These are phyloP conservation scores for Zenarchopterus dispar DNA, from an alignment of 2,797 vertebrate species.

Conservation along the genomic window DNA sequence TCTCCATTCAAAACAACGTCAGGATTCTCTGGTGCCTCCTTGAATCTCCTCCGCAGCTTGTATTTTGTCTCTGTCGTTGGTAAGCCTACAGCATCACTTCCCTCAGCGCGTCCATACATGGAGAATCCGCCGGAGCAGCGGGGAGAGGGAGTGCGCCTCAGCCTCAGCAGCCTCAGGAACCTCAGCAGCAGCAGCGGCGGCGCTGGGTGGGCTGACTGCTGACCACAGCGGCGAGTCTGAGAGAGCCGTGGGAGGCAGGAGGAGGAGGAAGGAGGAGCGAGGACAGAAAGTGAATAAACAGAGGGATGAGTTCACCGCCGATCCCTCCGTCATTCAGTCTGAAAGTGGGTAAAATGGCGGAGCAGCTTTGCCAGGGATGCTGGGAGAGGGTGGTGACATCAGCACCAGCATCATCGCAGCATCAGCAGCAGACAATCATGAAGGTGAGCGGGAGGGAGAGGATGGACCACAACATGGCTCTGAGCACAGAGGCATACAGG, in stretches of 20 bases:
- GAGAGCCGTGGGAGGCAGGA: constrained; percentile 32
- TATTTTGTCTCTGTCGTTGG: constrained; percentile 24
- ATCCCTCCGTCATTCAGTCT: constrained; percentile 32
- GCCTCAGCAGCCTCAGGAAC: constrained; percentile 45
- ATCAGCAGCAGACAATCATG: neutral
- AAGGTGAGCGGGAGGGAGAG: neutral
- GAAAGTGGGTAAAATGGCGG: constrained; percentile 75
- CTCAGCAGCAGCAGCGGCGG: constrained; percentile 33
- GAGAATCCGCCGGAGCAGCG: constrained; percentile 62
- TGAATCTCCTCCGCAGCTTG: constrained; percentile 27
- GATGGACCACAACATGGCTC: neutral
- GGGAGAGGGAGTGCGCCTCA: constrained; percentile 21
- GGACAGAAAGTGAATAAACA: constrained; percentile 24
- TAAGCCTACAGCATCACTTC: constrained; percentile 71
- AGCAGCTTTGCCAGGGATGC: constrained; percentile 70
- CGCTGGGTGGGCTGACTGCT: constrained; percentile 34
- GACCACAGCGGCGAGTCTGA: constrained; percentile 62
- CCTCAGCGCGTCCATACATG: constrained; percentile 72
- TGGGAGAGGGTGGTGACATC: constrained; percentile 79
- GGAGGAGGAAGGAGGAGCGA: constrained; percentile 3
- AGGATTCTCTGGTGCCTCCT: constrained; percentile 44
- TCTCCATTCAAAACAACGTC: constrained; percentile 53
- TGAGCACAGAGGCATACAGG: neutral
- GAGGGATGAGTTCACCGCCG: constrained; percentile 47
- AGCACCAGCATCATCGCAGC: constrained; percentile 74